A percentile compares a stretch with the other conserved stretches of the same genome.
Conservation (phyloP, 2,888 invertebrate genomes). For the Acrobasis repandana region DNA sequence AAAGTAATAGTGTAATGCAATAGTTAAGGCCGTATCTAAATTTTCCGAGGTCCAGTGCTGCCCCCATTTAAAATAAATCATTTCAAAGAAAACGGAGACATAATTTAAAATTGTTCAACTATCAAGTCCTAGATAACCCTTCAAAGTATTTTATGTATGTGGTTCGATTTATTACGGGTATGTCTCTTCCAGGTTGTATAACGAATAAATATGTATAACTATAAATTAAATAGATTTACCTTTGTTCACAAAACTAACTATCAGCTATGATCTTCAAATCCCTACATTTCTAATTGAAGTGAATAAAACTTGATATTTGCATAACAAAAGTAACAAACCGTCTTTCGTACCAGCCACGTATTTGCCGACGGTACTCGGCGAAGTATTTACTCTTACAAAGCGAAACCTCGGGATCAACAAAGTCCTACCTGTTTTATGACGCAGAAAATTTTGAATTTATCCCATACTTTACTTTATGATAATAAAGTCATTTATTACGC, state of each 20-base stretch:
- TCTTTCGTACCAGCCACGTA: not conserved
- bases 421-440: constrained; percentile 53
- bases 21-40: too few species aligned
- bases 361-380: constrained; percentile 32
- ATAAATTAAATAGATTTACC: too few species aligned
- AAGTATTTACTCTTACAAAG: constrained; percentile 42
- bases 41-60: too few species aligned
- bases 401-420: constrained; percentile 50
- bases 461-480: constrained; percentile 57
- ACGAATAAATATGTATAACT: too few species aligned
- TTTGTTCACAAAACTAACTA: not conserved
- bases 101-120: too few species aligned
- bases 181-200: too few species aligned
- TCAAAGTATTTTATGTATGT: too few species aligned
- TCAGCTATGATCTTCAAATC: not conserved
- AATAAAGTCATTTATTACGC: constrained; percentile 66
- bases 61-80: too few species aligned
- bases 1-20: too few species aligned
- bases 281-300: not conserved
- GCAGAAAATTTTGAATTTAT: constrained; percentile 60
- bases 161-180: too few species aligned
- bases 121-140: too few species aligned
- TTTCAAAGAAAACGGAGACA: too few species aligned
- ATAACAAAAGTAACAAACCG: not conserved
- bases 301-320: not conserved